Percentiles rank a stretch among this genome's conserved stretches.
Evolutionary conservation across 53 echinoderm and acorn worm species (phyloP).

Genomic region (Henricia sp.): DNA sequence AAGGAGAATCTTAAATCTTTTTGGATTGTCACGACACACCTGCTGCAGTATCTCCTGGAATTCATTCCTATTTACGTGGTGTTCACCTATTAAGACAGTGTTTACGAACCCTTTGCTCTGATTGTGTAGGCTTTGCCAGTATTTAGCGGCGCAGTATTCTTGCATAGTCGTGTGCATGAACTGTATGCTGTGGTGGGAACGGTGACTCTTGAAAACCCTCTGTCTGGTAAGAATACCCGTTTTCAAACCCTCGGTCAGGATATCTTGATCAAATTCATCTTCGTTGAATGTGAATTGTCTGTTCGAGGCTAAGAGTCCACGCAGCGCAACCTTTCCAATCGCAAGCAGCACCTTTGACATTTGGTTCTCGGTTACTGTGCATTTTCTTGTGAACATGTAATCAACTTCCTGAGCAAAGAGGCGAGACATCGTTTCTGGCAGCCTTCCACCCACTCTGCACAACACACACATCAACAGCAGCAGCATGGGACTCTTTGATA

Average conservation of each 20-base stretch:
- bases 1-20: background rate
- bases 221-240: slow-evolving; percentile 12
- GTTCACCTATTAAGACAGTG: background rate
- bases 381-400: slow-evolving; percentile 25
- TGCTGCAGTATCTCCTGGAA: background rate
- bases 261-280: background rate
- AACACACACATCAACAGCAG: slow-evolving; percentile 24
- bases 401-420: background rate
- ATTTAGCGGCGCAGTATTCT: slow-evolving; percentile 1
- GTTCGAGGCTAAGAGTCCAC: background rate
- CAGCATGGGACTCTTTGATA: slow-evolving; percentile 33
- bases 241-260: background rate
- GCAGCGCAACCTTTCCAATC: slow-evolving; percentile 3
- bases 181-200: background rate
- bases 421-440: slow-evolving; percentile 9
- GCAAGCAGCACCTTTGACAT: background rate
- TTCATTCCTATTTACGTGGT: background rate
- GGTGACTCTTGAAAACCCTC: background rate
- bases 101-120: background rate
- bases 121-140: background rate
- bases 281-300: background rate
- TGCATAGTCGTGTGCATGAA: no score
- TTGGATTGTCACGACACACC: background rate
- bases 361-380: background rate
- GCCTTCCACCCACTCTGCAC: background rate